Percentiles rank a stretch among this genome's conserved stretches.
Conservation (phyloP, 2,888 invertebrate genomes). For the Pogonocherus hispidulus region DNA sequence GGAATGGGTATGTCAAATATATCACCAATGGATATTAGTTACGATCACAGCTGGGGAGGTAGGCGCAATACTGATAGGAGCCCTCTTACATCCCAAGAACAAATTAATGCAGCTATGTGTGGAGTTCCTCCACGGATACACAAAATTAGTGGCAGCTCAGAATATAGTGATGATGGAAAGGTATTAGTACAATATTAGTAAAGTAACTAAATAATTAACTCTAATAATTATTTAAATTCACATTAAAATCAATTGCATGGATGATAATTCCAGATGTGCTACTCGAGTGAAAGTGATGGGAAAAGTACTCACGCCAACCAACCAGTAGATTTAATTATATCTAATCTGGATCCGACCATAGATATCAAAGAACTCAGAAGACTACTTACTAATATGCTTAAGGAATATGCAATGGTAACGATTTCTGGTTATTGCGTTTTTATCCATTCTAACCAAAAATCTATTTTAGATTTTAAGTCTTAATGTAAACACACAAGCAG, state of each 20-base stretch:
- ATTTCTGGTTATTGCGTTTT: slow-evolving; percentile 13
- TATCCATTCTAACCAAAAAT: not conserved
- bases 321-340: slow-evolving; percentile 73
- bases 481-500: slow-evolving; percentile 75
- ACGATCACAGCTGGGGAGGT: slow-evolving; percentile 40
- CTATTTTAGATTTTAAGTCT: slow-evolving; percentile 72
- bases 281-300: slow-evolving; percentile 38
- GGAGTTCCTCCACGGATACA: slow-evolving; percentile 41
- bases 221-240: not conserved
- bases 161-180: slow-evolving; percentile 48
- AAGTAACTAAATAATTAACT: not conserved
- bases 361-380: slow-evolving; percentile 77
- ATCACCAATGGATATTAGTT: slow-evolving; percentile 50
- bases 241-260: no score
- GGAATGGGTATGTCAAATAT: slow-evolving; percentile 31
- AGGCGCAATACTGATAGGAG: slow-evolving; percentile 28
- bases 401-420: slow-evolving; percentile 75
- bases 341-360: slow-evolving; percentile 80
- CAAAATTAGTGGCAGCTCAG: slow-evolving; percentile 55
- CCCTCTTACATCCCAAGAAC: slow-evolving; percentile 63
- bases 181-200: not conserved
- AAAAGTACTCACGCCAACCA: slow-evolving; percentile 45
- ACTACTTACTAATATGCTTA: slow-evolving; percentile 75
- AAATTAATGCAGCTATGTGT: slow-evolving; percentile 36
- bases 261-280: slow-evolving; percentile 36